Evolutionary conservation across 1,140 invertebrate genomes (phyloP), one percentile per base, ranked within the genome.

Genomic region (Microplitis mediator): DNA sequence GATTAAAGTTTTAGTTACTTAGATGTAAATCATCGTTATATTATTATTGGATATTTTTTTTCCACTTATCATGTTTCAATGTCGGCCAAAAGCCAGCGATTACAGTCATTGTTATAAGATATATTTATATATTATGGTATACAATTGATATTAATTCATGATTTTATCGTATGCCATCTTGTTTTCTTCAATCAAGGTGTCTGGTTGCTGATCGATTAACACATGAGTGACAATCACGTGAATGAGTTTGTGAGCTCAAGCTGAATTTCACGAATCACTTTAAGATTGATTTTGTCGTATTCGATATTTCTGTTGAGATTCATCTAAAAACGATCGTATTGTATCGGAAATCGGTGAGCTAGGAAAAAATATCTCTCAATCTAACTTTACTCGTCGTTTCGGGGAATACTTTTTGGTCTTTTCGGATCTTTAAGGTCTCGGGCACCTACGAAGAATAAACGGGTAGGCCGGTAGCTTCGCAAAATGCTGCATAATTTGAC

Each of bases 401-500:
- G 11, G 58, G n/a, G 23, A 60, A 60, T 69, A 34, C 35, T 69
- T 52, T 51, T 23, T 16, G 39, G 4, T 31, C 45, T 50, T 23
- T 69, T 39, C 34, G 35, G 51, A 45, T 73, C 35, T 67, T 54
- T 4, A 45, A 68, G 64, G 31, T 69, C 61, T 9, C 63, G 31
- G 8, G 50, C 6, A 32, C 45, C 35, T 32, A 14, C 13, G 11
- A 31, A 13, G 5, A 4, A 13, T 36, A 23, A 11, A 51, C 23
- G 14, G 13, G 6, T 13, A 51, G 36, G n/a, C 31, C 11, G 66
- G 54, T 60, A 31, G 72, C 51, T 56, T 56, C 13, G 75, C 76
- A 81, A 81, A 81, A 80, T 81, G 80, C 79, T 75, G 80, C 76
- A 82, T 82, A 82, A 82, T 82, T 81, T 76, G 69, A 62, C 78